phyloP scores from a whole-genome alignment of 2,113 vertebrate species.

The Electrona antarctica region DNA sequence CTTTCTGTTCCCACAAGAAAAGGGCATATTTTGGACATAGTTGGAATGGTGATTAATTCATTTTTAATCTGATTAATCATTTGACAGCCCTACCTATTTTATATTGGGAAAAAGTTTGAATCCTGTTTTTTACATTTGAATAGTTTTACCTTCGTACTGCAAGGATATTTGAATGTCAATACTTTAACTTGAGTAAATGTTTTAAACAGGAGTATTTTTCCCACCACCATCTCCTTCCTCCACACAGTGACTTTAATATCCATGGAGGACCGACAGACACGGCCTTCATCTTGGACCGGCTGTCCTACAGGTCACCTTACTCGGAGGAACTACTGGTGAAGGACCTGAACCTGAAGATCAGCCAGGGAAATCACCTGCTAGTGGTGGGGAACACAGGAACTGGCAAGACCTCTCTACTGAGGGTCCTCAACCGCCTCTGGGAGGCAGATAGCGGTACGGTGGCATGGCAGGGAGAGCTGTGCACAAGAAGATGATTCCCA shows the following conservation, averaged over 20 bases:
- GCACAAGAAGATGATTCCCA: neutral
- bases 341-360: slow-evolving; percentile 87
- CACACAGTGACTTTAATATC: slow-evolving; percentile 65
- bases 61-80: too few relatives aligned
- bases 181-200: too few relatives aligned
- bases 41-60: too few relatives aligned
- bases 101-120: too few relatives aligned
- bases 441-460: slow-evolving; percentile 79
- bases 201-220: too few relatives aligned
- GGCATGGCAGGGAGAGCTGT: neutral
- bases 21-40: too few relatives aligned
- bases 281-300: slow-evolving; percentile 85
- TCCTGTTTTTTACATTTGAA: too few relatives aligned
- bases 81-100: too few relatives aligned
- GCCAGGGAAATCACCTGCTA: slow-evolving; percentile 85
- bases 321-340: slow-evolving; percentile 87
- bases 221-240: neutral
- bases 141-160: too few relatives aligned
- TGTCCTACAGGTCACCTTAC: slow-evolving; percentile 84
- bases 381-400: slow-evolving; percentile 95
- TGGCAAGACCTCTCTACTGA: slow-evolving; percentile 92
- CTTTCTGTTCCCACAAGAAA: too few relatives aligned
- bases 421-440: slow-evolving; percentile 92
- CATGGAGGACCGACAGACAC: slow-evolving; percentile 71
- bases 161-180: too few relatives aligned